Base-by-base conservation (phyloP, 1,140 invertebrate species). In the Penaeus japonicus region DNA sequence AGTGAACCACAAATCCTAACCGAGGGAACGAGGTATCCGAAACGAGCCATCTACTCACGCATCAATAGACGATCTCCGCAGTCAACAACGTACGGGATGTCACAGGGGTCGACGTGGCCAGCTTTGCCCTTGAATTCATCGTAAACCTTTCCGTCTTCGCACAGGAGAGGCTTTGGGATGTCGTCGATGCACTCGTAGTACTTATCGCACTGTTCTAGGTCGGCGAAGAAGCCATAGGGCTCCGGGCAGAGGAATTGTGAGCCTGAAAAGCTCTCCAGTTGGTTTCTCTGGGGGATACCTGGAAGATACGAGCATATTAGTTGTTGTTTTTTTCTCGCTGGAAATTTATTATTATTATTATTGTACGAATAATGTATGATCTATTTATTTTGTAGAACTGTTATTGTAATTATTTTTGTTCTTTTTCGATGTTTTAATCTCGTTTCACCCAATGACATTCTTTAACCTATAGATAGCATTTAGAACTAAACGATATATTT, bases 131-230 rank as follows among this genome's bases (percentile, higher is more conserved):
- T 90, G 32, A 87, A 57, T 3, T n/a, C 94, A 92, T 97, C 97
- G 93, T 96, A 98, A 0, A 96, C 93, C 1, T 97, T 93, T 59
- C 97, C 97, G 91, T 97, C 97, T 0, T 96, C 96, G 89, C 97
- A 98, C 3, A 96, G 91, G 91, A 96, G 96, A 91, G 96, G 94
- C 91, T 95, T 95, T 0, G 95, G 92, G 18, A 95, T 94, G 0
- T 96, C 96, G 89, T 97, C 95, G 90, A 94, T 92, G 93, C 97
- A 98, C 84, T 95, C 95, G 92, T 97, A 97, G 92, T 97, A 98
- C 92, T 94, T 94, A 90, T 97, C 96, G 91, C 96, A 97, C 91
- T 97, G 96, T 35, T 94, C 93, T 0, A 95, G 91, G 91, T 97
- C 96, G 90, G 96, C 95, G 91, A 95, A 97, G 91, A 96, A 95